These are phyloP conservation scores for cat (Felis catus) DNA, from an alignment of 2,113 vertebrate genomes.

Conservation along the genomic window F.catus_Fca126_mat1.0 CM031420.1:45459001-45459500, in stretches of 20 bases:
- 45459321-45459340: no score
- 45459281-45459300: no score
- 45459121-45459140: background rate
- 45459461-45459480: no score
- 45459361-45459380: no score
- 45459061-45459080: background rate
- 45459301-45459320: no score
- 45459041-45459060: slow-evolving; percentile 7
- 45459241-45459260: background rate
- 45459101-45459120: background rate
- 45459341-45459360: no score
- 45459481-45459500: background rate
- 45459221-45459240: background rate
- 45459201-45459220: background rate
- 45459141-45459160: background rate
- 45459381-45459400: no score
- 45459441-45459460: no score
- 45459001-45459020: background rate
- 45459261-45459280: no score
- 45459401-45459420: no score
- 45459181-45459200: background rate
- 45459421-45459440: no score
- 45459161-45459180: background rate
- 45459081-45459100: background rate
- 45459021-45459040: background rate